Base-by-base conservation (phyloP, 2,888 invertebrate species). In the Exocentrus adspersus region DNA sequence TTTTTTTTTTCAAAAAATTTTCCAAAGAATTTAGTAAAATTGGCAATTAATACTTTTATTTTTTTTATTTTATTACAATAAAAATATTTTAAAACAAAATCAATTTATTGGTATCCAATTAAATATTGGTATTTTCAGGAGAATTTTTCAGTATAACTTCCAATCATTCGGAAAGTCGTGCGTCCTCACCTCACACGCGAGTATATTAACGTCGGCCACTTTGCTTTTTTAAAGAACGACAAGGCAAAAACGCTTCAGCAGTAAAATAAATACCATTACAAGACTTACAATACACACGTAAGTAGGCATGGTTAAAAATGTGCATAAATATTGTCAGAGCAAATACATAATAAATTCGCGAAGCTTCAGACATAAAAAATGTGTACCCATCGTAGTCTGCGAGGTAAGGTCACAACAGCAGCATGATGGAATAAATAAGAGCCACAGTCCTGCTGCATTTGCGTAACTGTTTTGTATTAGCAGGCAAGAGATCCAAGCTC, bases 341-440 rank as follows among this genome's bases (percentile, higher is more conserved):
- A 69, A 69, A 69, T 65, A 67, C 50, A 50, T 60, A 12, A 37
- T 62, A 60, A 65, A 56, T 58, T 59, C 64, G 67, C 69, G 61
- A 65, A 65, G 69, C 65, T 67, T 65, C 69, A 69, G 69, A 69
- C 69, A 61, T 51, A 69, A 69, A 69, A 63, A 64, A 66, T 60
- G 57, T 51, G 62, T 60, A 62, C 59, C 64, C 60, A n/a, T n/a
- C n/a, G 52, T 62, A 59, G 46, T 53, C 61, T 43, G 53, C 48
- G 48, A 62, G 62, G 16, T 66, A 57, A 65, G 65, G 69, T 67
- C 69, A 67, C 62, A 62, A 61, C 64, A 60, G 60, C 62, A 60
- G 58, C 60, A 45, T 46, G 54, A 57, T 64, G 50, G 65, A 59
- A 63, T 43, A 53, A 48, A 54, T 37, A 12, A 37, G 53, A 51